These are phyloP conservation scores for Psophia crepitans DNA, from an alignment of 2,113 vertebrate genomes.

Conservation along the genomic window DNA sequence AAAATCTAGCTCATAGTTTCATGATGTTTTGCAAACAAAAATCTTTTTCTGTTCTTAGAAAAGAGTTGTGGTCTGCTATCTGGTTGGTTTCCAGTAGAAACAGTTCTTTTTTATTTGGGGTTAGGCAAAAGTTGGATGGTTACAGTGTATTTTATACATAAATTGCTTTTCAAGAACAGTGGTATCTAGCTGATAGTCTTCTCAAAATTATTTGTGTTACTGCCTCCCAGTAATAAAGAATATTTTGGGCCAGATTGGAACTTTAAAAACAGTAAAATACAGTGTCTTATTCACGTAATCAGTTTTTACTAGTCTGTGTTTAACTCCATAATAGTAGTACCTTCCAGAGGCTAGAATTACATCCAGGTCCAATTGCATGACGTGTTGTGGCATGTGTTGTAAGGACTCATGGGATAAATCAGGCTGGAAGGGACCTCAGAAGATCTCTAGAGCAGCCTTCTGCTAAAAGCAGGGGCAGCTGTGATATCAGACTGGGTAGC, in stretches of 20 bases:
- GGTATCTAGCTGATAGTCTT: not conserved
- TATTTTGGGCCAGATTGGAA: not conserved
- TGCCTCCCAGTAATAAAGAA: not conserved
- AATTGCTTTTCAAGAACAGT: not conserved
- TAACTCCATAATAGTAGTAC: not conserved
- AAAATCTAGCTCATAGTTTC: not conserved
- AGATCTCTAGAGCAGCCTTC: not conserved
- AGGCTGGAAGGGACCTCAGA: not conserved
- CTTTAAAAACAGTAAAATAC: not conserved
- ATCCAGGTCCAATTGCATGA: not conserved
- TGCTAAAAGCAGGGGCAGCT: not conserved
- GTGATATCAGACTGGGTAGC: not conserved
- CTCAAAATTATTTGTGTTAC: not conserved
- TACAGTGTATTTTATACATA: not conserved
- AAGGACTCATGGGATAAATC: not conserved
- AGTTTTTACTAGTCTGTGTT: not conserved
- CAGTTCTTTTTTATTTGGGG: not conserved
- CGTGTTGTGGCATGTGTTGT: not conserved
- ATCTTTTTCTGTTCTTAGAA: not conserved
- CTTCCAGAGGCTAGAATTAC: not conserved
- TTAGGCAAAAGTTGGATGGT: not conserved
- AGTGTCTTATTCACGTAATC: not conserved
- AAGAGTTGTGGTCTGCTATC: not conserved
- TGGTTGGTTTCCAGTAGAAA: not conserved
- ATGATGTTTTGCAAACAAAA: not conserved